phyloP scores from a whole-genome alignment of 2,797 vertebrate species.

The Picus viridis region DNA sequence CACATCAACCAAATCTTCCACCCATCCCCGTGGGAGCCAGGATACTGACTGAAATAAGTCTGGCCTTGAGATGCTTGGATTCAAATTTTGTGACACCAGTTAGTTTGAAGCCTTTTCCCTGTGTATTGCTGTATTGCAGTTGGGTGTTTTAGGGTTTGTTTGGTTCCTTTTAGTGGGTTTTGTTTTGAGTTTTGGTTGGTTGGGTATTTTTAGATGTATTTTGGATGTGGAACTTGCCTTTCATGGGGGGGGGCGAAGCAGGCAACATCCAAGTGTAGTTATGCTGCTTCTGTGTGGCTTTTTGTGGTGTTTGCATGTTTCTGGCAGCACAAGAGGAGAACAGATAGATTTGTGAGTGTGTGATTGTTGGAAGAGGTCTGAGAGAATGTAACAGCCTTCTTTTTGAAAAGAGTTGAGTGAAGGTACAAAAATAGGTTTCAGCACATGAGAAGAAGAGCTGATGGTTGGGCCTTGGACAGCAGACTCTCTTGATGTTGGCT shows the following conservation, averaged over 20 bases:
- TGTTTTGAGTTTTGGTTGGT: background rate
- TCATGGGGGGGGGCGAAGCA: background rate
- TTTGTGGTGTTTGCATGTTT: background rate
- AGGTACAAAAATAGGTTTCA: background rate
- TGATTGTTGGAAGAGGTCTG: background rate
- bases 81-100: background rate
- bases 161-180: no score
- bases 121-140: background rate
- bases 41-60: background rate
- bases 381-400: background rate
- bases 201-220: background rate
- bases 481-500: conserved; percentile 33
- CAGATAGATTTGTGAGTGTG: background rate
- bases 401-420: background rate
- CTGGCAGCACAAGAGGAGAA: background rate
- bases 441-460: background rate
- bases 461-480: background rate
- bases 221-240: background rate
- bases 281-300: background rate
- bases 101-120: background rate
- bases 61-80: background rate
- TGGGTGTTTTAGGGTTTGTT: background rate
- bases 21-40: background rate
- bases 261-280: background rate
- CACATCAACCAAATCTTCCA: background rate